phyloP scores from a whole-genome alignment of 2,888 invertebrate species.

The Polyommatus icarus region DNA sequence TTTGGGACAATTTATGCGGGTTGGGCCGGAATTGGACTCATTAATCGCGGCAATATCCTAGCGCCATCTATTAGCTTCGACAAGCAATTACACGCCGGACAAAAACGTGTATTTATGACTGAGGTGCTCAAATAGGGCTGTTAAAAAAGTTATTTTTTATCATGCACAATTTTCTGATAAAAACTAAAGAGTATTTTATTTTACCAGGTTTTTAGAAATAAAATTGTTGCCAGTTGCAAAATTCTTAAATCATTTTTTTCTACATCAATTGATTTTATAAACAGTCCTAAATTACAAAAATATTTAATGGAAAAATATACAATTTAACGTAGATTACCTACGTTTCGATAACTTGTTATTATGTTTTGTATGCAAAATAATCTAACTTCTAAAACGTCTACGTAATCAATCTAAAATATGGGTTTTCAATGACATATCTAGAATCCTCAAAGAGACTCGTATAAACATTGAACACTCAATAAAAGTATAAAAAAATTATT shows the following conservation, averaged over 20 bases:
- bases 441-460: too few species aligned
- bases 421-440: too few species aligned
- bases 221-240: too few species aligned
- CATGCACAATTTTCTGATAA: not conserved
- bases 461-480: too few species aligned
- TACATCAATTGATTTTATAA: too few species aligned
- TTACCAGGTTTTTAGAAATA: not conserved
- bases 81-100: conserved; percentile 53
- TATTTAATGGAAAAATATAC: too few species aligned
- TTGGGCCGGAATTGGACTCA: conserved; percentile 49
- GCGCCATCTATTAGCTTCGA: conserved; percentile 54
- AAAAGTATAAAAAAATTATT: not conserved
- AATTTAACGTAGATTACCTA: not conserved
- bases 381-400: not conserved
- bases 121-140: conserved; percentile 41
- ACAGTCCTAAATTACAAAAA: too few species aligned
- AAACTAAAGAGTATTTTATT: too few species aligned
- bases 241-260: too few species aligned
- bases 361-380: not conserved
- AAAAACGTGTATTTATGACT: conserved; percentile 52
- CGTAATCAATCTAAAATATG: too few species aligned
- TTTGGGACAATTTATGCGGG: conserved; percentile 41
- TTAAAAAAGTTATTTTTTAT: conserved; percentile 29
- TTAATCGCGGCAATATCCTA: conserved; percentile 59
- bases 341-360: too few species aligned